Percentiles rank a stretch among this genome's conserved stretches.
Evolutionary conservation across 2,113 vertebrate species (phyloP).

Genomic region (Thunnus maccoyii): DNA sequence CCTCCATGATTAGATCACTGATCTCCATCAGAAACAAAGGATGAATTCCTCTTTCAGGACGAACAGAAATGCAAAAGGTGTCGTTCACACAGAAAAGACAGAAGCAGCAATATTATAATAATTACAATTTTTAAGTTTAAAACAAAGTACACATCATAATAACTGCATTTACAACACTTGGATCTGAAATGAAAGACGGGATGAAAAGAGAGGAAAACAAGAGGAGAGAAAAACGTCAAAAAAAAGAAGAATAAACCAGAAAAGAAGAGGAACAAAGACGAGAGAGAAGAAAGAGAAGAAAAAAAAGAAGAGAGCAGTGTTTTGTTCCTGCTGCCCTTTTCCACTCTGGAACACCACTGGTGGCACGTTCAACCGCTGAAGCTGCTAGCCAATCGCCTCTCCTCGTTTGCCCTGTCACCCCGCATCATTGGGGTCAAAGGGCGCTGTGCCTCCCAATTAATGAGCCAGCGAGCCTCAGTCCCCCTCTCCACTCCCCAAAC

Average conservation of each 20-base stretch:
- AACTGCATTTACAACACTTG: background rate
- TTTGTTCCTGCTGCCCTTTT: constrained; percentile 64
- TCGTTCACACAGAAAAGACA: too few relatives aligned
- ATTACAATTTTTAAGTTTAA: too few relatives aligned
- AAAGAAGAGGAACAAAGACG: background rate
- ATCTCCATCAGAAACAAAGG: too few relatives aligned
- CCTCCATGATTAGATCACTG: too few relatives aligned
- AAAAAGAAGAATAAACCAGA: background rate
- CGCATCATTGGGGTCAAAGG: constrained; percentile 82
- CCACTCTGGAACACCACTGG: constrained; percentile 88
- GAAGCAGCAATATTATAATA: too few relatives aligned
- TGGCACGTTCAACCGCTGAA: constrained; percentile 89
- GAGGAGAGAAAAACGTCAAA: too few relatives aligned
- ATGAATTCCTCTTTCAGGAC: background rate
- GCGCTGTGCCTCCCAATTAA: constrained; percentile 76
- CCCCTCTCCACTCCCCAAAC: constrained; percentile 29
- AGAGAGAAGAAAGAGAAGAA: background rate
- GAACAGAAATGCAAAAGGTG: background rate
- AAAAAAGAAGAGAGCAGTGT: background rate
- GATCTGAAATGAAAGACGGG: background rate
- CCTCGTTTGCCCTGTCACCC: constrained; percentile 89
- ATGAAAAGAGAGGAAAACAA: background rate
- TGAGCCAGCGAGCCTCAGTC: constrained; percentile 46
- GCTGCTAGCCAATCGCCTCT: constrained; percentile 89
- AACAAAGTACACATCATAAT: background rate